Evolutionary conservation across 92 coral and sea anemone genomes (phyloP).

Genomic region (Scolanthus callimorphus): DNA sequence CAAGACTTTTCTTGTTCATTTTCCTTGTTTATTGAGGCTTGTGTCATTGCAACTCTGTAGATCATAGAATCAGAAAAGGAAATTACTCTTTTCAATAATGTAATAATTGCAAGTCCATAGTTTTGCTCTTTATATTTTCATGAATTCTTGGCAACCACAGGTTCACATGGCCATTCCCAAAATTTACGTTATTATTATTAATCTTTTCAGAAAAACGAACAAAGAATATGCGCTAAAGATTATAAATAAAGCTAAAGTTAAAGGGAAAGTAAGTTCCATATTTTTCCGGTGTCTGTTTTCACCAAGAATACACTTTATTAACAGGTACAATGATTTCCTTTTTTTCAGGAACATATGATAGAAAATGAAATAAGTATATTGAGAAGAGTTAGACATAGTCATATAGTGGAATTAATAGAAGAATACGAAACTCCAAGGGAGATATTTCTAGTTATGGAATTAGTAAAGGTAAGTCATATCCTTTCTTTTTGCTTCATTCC

Average conservation of each 20-base stretch:
- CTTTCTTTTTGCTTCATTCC: background rate
- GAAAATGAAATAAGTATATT: constrained; percentile 95
- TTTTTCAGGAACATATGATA: constrained; percentile 88
- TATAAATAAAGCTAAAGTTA: constrained; percentile 90
- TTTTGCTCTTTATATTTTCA: too few relatives aligned
- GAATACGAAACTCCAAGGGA: constrained; percentile 96
- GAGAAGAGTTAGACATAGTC: constrained; percentile 89
- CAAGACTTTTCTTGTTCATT: too few relatives aligned
- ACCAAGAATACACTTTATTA: too few relatives aligned
- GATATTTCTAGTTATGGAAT: constrained; percentile 93
- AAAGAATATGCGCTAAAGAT: constrained; percentile 94
- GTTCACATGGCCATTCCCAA: too few relatives aligned
- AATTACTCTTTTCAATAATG: too few relatives aligned
- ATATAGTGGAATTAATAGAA: constrained; percentile 89
- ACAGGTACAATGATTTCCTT: background rate
- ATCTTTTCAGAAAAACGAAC: constrained; percentile 75
- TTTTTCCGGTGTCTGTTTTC: too few relatives aligned
- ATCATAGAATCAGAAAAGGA: too few relatives aligned
- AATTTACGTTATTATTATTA: too few relatives aligned
- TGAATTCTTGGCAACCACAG: too few relatives aligned
- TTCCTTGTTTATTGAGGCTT: too few relatives aligned
- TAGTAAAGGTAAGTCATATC: constrained; percentile 67
- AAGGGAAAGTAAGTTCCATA: constrained; percentile 98
- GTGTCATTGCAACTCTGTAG: too few relatives aligned
- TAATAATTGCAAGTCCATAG: too few relatives aligned